Evolutionary conservation across 2,113 vertebrate species (phyloP).

Genomic region (Leuciscus idus): DNA sequence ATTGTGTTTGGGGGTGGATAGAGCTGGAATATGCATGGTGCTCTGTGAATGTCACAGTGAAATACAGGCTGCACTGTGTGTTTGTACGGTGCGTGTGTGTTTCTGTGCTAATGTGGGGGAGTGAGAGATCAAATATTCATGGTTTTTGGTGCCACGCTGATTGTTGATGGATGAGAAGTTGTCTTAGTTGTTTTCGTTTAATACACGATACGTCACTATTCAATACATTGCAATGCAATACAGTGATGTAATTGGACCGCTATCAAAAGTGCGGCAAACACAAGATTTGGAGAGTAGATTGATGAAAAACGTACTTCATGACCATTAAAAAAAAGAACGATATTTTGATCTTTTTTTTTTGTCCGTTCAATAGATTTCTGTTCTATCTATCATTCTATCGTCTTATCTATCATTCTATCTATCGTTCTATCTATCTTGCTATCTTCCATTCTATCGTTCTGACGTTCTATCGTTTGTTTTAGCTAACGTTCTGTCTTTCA

Average conservation of each 20-base stretch:
- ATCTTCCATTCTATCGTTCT: background rate
- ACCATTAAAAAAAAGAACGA: background rate
- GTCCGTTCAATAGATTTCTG: background rate
- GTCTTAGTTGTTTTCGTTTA: background rate
- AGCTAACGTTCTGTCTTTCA: no score
- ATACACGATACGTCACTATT: background rate
- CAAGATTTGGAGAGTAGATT: no score
- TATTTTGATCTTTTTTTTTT: no score
- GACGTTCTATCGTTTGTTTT: no score
- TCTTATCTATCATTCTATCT: background rate
- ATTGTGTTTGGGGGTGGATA: constrained; percentile 39
- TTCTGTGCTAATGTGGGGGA: constrained; percentile 31
- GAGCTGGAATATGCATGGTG: constrained; percentile 51
- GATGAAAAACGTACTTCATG: background rate
- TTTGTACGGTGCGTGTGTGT: constrained; percentile 27
- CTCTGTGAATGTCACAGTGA: constrained; percentile 50
- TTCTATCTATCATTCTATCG: background rate
- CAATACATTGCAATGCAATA: background rate
- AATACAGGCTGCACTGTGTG: constrained; percentile 37
- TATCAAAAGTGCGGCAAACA: background rate
- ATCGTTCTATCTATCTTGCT: background rate
- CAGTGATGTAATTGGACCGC: background rate
- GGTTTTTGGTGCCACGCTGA: constrained; percentile 10
- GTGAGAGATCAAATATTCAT: constrained; percentile 41
- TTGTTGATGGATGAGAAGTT: constrained; percentile 2